phyloP scores from a whole-genome alignment of 2,113 vertebrate genomes.

The Dipodomys stephensi region DNA sequence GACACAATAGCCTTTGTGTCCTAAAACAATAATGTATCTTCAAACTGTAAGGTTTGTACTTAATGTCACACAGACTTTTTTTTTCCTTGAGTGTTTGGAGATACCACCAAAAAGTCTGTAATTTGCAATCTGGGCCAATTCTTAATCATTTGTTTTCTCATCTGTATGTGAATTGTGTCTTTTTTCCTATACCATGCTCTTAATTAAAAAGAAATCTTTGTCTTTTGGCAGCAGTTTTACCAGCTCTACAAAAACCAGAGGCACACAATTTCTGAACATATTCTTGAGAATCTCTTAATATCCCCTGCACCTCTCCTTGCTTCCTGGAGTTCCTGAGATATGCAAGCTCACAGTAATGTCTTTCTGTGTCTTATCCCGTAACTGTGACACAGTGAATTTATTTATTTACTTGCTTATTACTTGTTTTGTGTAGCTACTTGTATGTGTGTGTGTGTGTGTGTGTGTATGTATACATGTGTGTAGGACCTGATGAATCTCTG shows the following conservation, averaged over 20 bases:
- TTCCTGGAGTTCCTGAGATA: slow-evolving; percentile 67
- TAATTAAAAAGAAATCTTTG: slow-evolving; percentile 81
- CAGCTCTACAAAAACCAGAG: slow-evolving; percentile 62
- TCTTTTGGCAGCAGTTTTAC: slow-evolving; percentile 71
- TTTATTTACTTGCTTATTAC: slow-evolving; percentile 82
- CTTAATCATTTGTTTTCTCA: slow-evolving; percentile 69
- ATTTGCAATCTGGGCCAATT: slow-evolving; percentile 74
- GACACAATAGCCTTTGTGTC: slow-evolving; percentile 52
- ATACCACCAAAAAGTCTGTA: slow-evolving; percentile 79
- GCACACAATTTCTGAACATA: slow-evolving; percentile 27
- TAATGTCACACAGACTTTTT: slow-evolving; percentile 69
- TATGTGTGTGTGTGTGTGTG: slow-evolving; percentile 49
- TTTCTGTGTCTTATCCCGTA: slow-evolving; percentile 70
- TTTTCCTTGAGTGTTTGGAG: slow-evolving; percentile 64
- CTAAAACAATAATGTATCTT: slow-evolving; percentile 66
- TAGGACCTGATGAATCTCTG: slow-evolving; percentile 68
- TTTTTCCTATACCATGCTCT: slow-evolving; percentile 63
- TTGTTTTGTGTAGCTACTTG: slow-evolving; percentile 72
- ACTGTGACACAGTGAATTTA: slow-evolving; percentile 73
- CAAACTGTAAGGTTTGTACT: slow-evolving; percentile 71
- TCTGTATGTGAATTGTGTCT: slow-evolving; percentile 57
- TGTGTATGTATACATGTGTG: slow-evolving; percentile 42
- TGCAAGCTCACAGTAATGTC: slow-evolving; percentile 73
- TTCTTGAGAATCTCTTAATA: slow-evolving; percentile 61
- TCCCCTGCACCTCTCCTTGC: slow-evolving; percentile 1